Evolutionary conservation across 1,140 invertebrate genomes (phyloP), one percentile per base, ranked within the genome.

Genomic region (Drosophila truncata): DNA sequence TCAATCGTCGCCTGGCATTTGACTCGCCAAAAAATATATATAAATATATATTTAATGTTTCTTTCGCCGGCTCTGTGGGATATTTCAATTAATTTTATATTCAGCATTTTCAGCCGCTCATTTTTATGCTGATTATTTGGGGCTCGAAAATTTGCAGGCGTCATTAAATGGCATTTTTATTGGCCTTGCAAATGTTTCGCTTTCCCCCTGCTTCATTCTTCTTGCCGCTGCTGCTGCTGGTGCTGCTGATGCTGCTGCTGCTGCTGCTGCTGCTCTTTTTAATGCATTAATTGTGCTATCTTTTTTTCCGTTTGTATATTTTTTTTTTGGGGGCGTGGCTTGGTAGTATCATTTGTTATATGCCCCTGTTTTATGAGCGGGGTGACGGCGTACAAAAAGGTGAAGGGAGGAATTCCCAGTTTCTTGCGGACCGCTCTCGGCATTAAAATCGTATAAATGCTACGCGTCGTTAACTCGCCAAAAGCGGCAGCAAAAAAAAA

Each of bases 361-460:
- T 67, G 62, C 62, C 54, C 46, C 46, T 44, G 59, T 80, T 86
- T 86, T 86, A 86, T 87, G 83, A 86, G 79, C 81, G 31, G 47
- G 25, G 23, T 47, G 46, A 16, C 23, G 23, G 78, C 81, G 20
- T 55, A 1, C 33, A 25, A 57, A 55, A 47, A 47, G 44, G 44
- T 47, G 44, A 47, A n/a, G 47, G 46, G 42, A 14, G 39, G 37
- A 47, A 29, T 8, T 37, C 37, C 55, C 63, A 35, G 46, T 59
- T 60, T 41, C 47, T 31, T 44, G 57, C 58, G 57, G 60, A 31
- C 64, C 47, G 76, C 76, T 88, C 42, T 67, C 80, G 77, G 84
- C 84, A 87, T 87, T 87, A 80, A 87, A 87, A 80, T 63, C 77
- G 67, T 78, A 88, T 88, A 83, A 83, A 88, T 74, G 80, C 80